Conservation (phyloP, 2,888 invertebrate genomes). For the Chrysolina americana region DNA sequence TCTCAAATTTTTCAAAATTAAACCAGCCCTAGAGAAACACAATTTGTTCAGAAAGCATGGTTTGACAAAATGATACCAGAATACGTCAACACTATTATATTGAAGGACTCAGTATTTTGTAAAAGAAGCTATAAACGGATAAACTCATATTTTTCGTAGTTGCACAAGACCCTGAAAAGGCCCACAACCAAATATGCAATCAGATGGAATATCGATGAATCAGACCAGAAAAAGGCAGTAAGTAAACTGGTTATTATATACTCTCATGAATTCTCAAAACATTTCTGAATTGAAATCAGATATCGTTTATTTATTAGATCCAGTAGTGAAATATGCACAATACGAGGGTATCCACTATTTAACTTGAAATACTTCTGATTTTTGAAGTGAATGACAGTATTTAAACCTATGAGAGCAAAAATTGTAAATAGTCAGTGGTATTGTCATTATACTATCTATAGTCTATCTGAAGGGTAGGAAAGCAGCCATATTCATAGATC, state of each 20-base stretch:
- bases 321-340: not conserved
- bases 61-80: no score
- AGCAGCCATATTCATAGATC: no score
- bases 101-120: not conserved
- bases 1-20: no score
- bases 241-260: not conserved
- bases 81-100: no score
- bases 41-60: no score
- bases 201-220: constrained; percentile 1
- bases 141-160: not conserved
- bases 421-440: no score
- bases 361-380: no score
- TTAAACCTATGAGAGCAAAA: no score
- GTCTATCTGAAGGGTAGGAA: no score
- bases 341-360: not conserved
- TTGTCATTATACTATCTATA: no score
- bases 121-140: not conserved
- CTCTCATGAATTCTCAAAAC: constrained; percentile 8
- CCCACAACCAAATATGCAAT: not conserved
- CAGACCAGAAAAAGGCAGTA: not conserved
- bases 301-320: constrained; percentile 9
- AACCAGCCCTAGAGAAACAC: no score
- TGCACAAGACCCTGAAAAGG: not conserved
- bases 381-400: no score
- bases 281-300: not conserved